Percentiles rank a stretch among this genome's conserved stretches.
Conservation (phyloP, 2,113 vertebrate species). For the Dasyprocta punctata region DNA sequence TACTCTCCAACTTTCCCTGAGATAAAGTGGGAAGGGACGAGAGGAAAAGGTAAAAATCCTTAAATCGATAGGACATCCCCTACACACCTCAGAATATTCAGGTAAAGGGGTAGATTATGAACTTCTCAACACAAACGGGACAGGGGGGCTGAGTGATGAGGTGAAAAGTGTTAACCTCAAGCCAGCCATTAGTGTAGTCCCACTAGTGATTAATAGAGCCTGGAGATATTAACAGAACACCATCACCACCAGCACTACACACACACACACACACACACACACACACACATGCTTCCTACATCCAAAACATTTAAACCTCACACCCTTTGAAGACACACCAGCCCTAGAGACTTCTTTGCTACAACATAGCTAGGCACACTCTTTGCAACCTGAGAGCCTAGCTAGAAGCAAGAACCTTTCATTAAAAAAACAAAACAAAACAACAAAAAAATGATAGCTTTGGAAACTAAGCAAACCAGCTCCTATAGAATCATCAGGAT, state of each 20-base stretch:
- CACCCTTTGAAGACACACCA: not conserved
- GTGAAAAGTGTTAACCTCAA: conserved; percentile 79
- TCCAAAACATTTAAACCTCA: conserved; percentile 8
- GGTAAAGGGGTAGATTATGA: conserved; percentile 71
- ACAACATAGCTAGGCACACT: conserved; percentile 40
- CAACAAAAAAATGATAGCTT: not conserved
- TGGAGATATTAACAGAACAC: conserved; percentile 70
- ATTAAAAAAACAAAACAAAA: accelerated
- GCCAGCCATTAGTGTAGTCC: conserved; percentile 73
- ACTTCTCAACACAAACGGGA: conserved; percentile 61
- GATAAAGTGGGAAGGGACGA: not conserved
- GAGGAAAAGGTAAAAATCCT: conserved; percentile 44
- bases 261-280: not conserved
- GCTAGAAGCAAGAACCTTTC: not conserved
- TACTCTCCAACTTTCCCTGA: conserved; percentile 96
- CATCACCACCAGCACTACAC: not conserved
- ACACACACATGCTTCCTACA: not conserved
- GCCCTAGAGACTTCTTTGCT: not conserved
- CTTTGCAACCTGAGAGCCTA: not conserved
- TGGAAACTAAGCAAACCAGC: not conserved
- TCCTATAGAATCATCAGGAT: conserved; percentile 18
- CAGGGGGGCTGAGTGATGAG: conserved; percentile 79
- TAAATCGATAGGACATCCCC: conserved; percentile 48
- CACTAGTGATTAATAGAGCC: conserved; percentile 80
- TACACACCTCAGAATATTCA: conserved; percentile 68